Evolutionary conservation across 1,140 invertebrate species (phyloP).

Genomic region (Teleopsis dalmanni): DNA sequence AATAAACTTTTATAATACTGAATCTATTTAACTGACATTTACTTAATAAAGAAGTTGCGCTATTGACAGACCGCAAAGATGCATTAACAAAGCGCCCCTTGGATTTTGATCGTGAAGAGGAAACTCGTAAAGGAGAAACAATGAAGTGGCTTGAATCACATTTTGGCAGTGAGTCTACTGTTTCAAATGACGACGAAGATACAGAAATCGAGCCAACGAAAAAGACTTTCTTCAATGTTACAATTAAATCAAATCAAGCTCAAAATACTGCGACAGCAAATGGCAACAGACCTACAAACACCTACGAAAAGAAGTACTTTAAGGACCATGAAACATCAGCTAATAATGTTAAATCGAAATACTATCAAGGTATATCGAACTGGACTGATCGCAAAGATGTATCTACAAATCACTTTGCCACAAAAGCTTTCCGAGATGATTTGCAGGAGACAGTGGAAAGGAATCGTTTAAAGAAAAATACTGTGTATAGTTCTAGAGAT

Average conservation of each 20-base stretch:
- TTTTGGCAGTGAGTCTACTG: constrained; percentile 77
- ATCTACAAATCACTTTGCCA: constrained; percentile 31
- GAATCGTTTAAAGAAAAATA: constrained; percentile 28
- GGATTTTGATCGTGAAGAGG: constrained; percentile 79
- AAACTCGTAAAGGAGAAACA: constrained; percentile 79
- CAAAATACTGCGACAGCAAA: constrained; percentile 32
- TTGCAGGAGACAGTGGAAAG: constrained; percentile 39
- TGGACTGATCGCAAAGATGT: constrained; percentile 61
- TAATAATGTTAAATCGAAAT: constrained; percentile 41
- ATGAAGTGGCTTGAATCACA: constrained; percentile 84
- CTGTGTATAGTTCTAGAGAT: constrained; percentile 8
- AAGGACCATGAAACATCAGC: neutral
- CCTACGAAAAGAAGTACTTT: neutral
- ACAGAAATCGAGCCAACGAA: constrained; percentile 54
- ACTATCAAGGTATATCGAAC: constrained; percentile 66
- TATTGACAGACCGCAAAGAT: constrained; percentile 62
- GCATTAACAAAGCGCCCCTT: constrained; percentile 69
- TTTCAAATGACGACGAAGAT: constrained; percentile 58
- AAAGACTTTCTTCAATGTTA: constrained; percentile 68
- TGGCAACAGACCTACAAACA: neutral
- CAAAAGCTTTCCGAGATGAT: constrained; percentile 41
- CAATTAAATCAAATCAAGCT: constrained; percentile 60
- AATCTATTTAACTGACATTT: neutral
- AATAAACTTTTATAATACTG: neutral
- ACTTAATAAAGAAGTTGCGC: constrained; percentile 35